Evolutionary conservation across 1,140 invertebrate genomes (phyloP).

Genomic region (Drosophila hydei): DNA sequence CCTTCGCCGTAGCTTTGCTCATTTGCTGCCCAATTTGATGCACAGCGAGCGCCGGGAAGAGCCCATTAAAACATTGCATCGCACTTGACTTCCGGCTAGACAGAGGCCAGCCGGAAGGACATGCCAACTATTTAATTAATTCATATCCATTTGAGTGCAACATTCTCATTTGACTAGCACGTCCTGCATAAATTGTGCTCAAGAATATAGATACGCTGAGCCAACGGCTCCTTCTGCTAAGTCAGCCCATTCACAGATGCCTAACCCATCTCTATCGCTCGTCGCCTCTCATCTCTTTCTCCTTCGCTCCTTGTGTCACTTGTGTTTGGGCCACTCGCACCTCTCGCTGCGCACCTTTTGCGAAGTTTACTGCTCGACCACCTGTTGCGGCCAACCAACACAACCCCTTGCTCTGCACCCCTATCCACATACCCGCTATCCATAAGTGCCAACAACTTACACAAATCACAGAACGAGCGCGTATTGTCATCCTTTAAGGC

Average conservation of each 20-base stretch:
- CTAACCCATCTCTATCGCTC: neutral
- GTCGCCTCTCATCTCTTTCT: neutral
- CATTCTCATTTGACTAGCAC: slow-evolving; percentile 23
- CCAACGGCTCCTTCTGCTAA: neutral
- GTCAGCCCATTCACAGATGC: neutral
- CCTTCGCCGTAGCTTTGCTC: slow-evolving; percentile 3
- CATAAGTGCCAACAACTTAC: neutral
- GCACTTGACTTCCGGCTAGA: neutral
- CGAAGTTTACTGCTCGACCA: slow-evolving; percentile 4
- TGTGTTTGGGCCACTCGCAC: neutral
- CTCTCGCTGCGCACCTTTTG: slow-evolving; percentile 15
- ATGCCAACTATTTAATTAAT: slow-evolving; percentile 27
- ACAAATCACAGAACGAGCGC: neutral
- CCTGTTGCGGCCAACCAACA: slow-evolving; percentile 1
- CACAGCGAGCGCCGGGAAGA: slow-evolving; percentile 19
- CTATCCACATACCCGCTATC: neutral
- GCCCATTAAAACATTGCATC: neutral
- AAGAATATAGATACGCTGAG: neutral
- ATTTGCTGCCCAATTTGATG: slow-evolving; percentile 67
- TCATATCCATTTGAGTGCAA: slow-evolving; percentile 27
- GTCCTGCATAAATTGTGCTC: slow-evolving; percentile 5
- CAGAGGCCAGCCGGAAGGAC: neutral
- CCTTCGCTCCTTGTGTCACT: neutral
- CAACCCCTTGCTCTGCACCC: too few relatives aligned
- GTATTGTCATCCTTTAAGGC: neutral